These are phyloP conservation scores for Oenanthe melanoleuca DNA, from an alignment of 2,113 vertebrate genomes.

Conservation along the genomic window DNA sequence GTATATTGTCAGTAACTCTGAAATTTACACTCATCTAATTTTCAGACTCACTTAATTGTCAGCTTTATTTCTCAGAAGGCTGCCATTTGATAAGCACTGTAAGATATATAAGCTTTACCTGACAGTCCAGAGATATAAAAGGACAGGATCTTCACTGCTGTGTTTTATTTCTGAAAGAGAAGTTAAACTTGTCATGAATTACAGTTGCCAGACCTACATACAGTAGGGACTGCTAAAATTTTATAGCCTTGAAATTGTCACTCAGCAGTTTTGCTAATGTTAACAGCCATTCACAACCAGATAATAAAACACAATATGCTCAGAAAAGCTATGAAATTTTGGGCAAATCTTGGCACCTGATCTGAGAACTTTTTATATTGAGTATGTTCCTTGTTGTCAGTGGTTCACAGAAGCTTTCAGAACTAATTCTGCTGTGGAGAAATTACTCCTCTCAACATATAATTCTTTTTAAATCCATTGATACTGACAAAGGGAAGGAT, in stretches of 20 bases:
- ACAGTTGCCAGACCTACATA: not conserved
- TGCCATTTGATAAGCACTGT: not conserved
- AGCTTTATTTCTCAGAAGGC: not conserved
- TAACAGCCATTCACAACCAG: not conserved
- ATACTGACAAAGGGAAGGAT: not conserved
- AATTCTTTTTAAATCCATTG: not conserved
- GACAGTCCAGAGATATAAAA: not conserved
- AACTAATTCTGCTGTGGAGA: not conserved
- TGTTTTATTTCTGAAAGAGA: not conserved
- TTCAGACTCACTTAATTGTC: not conserved
- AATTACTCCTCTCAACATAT: not conserved
- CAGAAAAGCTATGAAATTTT: not conserved
- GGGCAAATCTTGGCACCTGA: not conserved
- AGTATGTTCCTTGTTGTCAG: not conserved
- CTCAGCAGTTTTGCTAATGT: conserved; percentile 15
- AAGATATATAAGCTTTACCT: not conserved
- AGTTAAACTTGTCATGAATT: not conserved
- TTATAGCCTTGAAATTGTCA: conserved; percentile 18
- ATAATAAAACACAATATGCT: not conserved
- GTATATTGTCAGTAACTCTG: not conserved
- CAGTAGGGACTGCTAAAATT: not conserved
- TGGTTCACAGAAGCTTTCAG: not conserved
- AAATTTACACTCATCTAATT: not conserved
- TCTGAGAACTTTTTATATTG: not conserved
- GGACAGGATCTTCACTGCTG: not conserved